Evolutionary conservation across 2,797 vertebrate species (phyloP), one percentile per base, ranked within the genome.

Genomic region (Propithecus perrieri): DNA sequence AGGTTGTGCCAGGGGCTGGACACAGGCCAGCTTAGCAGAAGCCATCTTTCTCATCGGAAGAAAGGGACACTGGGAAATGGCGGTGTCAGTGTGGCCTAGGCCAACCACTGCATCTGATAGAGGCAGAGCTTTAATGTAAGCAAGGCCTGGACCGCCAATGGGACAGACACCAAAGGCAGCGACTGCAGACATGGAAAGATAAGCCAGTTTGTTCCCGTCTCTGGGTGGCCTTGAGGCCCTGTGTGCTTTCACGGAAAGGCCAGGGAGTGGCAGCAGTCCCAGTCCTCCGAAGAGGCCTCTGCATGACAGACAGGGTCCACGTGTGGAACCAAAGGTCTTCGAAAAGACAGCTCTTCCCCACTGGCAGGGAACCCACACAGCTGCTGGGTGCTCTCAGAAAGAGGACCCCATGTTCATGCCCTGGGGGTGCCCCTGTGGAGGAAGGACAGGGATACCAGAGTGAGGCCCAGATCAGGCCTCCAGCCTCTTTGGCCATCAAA

Each of bases 391-490:
- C 46, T 4, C 63, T 83, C 89, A 80, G 41, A 74, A 69, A 67
- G 38, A 41, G 22, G 72, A 41, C n/a, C 35, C 9, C 46, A 24
- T 3, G 0, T 46, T 3, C 22, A 28, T 5, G 0, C 15, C 33
- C 50, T 9, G 46, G 41, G 35, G 26, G 3, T 33, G 50, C 55
- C 38, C 26, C 50, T 50, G 35, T 22, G 72, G 67, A 67, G 67
- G 83, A 53, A n/a, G 28, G 43, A 33, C 0, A 12, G 59, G 53
- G 38, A 50, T 28, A 11, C 38, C 14, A 6, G 2, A 43, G 4
- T 17, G 2, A 17, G 4, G 5, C 38, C 41, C 1, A 1, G n/a
- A 10, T 72, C 38, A 33, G 57, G 35, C 59, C 46, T 14, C 12
- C 8, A 17, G 30, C 38, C 13, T 41, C 13, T 13, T 20, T 8